A percentile compares a stretch with the other conserved stretches of the same genome.
phyloP scores from a whole-genome alignment of 2,888 invertebrate genomes.

The Odontocolon sp. region DNA sequence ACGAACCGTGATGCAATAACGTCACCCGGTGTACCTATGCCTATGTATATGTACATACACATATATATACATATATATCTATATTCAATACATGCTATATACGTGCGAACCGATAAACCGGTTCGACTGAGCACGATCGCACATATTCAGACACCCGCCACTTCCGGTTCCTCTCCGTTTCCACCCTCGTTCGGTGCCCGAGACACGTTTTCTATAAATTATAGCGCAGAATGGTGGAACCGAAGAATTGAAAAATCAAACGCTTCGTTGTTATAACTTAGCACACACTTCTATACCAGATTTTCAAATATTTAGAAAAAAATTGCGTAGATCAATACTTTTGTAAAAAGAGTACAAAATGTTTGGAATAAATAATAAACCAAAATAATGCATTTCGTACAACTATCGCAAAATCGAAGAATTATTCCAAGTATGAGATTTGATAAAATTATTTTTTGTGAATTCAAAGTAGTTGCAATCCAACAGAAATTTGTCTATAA shows the following conservation, averaged over 20 bases:
- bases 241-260: conserved; percentile 2
- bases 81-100: no score
- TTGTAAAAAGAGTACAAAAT: no score
- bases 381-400: no score
- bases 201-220: conserved; percentile 2
- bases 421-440: no score
- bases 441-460: no score
- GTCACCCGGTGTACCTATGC: not conserved
- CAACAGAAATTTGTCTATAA: no score
- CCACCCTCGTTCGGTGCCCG: not conserved
- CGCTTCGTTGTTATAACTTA: conserved; percentile 14
- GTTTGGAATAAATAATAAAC: no score
- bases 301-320: no score
- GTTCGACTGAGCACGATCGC: not conserved
- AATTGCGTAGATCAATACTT: no score
- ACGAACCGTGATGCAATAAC: not conserved
- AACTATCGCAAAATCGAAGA: no score
- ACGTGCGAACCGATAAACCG: conserved; percentile 39
- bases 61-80: not conserved
- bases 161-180: conserved; percentile 54
- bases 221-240: not conserved
- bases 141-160: conserved; percentile 35
- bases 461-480: no score
- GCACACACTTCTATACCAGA: not conserved
- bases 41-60: not conserved